A percentile compares a stretch with the other conserved stretches of the same genome.
These are phyloP conservation scores for Siniperca scherzeri DNA, from an alignment of 2,797 vertebrate genomes.

Conservation along the genomic window DNA sequence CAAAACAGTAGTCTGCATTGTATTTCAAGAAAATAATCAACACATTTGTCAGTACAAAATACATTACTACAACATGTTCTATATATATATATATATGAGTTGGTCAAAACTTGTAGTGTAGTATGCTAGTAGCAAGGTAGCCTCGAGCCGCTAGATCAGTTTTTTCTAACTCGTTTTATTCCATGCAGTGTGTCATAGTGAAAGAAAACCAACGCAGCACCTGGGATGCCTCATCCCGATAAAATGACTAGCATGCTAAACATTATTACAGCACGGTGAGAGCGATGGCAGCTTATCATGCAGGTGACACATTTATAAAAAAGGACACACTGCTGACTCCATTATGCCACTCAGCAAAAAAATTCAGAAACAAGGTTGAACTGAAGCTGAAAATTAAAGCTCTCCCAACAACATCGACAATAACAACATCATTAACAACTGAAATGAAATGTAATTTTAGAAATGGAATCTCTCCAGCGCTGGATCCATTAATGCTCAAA, in stretches of 20 bases:
- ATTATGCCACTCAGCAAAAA: slow-evolving; percentile 45
- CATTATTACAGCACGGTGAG: neutral
- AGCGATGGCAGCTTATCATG: slow-evolving; percentile 6
- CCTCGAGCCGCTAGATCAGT: no score
- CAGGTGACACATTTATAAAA: slow-evolving; percentile 1
- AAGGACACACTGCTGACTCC: slow-evolving; percentile 14
- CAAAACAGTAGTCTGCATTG: no score
- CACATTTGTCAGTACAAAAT: no score
- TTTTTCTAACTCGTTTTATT: no score
- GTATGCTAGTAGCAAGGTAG: no score
- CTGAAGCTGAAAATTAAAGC: slow-evolving; percentile 30
- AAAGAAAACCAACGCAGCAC: neutral
- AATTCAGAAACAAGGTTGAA: slow-evolving; percentile 17
- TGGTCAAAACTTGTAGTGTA: no score
- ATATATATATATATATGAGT: no score
- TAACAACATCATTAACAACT: neutral
- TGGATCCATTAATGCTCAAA: slow-evolving; percentile 21
- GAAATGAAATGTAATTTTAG: neutral
- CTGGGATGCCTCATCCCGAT: neutral
- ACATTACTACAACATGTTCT: no score
- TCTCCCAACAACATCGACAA: neutral
- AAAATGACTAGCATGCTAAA: neutral
- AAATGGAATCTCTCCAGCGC: slow-evolving; percentile 7
- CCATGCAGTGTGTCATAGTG: neutral
- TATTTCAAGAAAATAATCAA: no score